These are phyloP conservation scores for Calidris pygmaea DNA, from an alignment of 2,113 vertebrate species.

Conservation along the genomic window DNA sequence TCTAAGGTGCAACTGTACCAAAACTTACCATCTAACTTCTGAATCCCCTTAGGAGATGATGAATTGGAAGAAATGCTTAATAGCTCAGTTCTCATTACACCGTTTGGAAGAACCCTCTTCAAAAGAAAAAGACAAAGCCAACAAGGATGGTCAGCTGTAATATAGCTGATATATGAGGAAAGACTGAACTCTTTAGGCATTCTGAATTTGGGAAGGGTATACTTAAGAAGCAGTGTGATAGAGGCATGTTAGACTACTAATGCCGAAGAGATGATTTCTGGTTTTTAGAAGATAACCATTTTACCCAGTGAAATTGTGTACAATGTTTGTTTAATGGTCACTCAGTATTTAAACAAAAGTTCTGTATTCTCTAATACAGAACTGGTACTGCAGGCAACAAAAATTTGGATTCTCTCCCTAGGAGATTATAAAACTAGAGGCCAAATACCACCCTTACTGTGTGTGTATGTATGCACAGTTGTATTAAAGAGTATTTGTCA, in stretches of 20 bases:
- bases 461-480: not conserved
- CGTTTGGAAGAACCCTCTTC: not conserved
- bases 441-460: not conserved
- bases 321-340: not conserved
- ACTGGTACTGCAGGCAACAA: not conserved
- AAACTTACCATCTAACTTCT: not conserved
- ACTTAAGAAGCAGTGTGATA: not conserved
- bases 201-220: not conserved
- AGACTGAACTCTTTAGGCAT: not conserved
- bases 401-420: not conserved
- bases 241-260: not conserved
- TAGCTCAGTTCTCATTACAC: fast-evolving
- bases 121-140: not conserved
- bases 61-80: not conserved
- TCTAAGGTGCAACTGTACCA: not conserved
- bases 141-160: not conserved
- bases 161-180: not conserved
- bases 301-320: not conserved
- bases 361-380: not conserved
- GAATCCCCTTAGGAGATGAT: not conserved
- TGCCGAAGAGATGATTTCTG: not conserved
- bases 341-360: not conserved
- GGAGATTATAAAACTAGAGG: not conserved
- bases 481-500: not conserved
- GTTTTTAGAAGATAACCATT: not conserved